These are phyloP conservation scores for Papio anubis DNA, from an alignment of 2,113 vertebrate genomes.

Conservation along the genomic window DNA sequence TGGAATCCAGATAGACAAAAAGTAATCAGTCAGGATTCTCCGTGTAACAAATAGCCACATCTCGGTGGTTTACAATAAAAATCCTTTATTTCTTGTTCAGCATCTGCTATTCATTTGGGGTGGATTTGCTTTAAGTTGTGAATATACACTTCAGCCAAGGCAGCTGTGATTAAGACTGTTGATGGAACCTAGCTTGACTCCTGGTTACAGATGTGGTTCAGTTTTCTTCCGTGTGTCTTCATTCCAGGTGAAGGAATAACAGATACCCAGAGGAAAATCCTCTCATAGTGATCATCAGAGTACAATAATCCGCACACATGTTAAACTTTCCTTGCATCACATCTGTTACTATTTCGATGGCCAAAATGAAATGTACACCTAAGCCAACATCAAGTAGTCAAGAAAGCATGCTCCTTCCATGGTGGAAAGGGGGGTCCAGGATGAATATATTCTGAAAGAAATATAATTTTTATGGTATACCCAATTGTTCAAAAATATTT, in stretches of 20 bases:
- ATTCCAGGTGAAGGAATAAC: not conserved
- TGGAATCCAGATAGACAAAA: not conserved
- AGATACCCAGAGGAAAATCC: not conserved
- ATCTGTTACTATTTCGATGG: not conserved
- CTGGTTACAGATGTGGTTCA: not conserved
- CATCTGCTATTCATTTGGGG: not conserved
- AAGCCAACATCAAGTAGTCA: not conserved
- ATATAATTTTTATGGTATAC: not conserved
- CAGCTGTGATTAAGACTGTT: not conserved
- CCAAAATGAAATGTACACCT: not conserved
- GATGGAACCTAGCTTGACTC: not conserved
- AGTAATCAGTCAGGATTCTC: not conserved
- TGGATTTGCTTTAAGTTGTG: not conserved
- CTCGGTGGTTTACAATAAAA: not conserved
- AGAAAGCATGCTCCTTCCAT: not conserved
- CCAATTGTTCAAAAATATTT: not conserved
- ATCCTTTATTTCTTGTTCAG: not conserved
- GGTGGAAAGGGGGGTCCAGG: not conserved
- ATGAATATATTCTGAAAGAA: not conserved
- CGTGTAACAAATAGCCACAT: not conserved
- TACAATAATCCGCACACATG: not conserved
- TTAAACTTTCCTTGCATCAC: not conserved
- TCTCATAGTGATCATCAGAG: not conserved
- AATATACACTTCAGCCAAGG: not conserved
- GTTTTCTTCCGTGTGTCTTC: not conserved